Evolutionary conservation across 2,797 vertebrate species (phyloP).

Genomic region (Cyclura pinguis): DNA sequence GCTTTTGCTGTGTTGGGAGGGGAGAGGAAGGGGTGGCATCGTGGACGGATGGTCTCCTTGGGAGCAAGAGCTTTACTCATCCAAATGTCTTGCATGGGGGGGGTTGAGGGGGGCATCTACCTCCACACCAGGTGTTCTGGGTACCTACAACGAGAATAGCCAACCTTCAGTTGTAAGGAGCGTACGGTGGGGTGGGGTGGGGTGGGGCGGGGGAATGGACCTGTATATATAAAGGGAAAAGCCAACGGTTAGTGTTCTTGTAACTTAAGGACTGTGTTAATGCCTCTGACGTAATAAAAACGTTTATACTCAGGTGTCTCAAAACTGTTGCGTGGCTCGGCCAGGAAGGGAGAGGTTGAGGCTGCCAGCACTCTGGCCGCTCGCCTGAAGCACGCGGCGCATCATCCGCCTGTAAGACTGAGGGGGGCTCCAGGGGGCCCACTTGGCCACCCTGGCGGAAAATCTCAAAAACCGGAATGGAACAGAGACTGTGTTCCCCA

Average conservation of each 20-base stretch:
- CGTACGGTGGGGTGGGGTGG: background rate
- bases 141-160: no score
- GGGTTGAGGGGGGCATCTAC: background rate
- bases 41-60: no score
- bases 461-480: background rate
- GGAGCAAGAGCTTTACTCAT: no score
- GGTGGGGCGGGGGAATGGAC: background rate
- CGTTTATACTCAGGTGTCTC: slow-evolving; percentile 20
- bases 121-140: background rate
- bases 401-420: no score
- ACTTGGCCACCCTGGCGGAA: no score
- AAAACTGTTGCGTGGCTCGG: background rate
- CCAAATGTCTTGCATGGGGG: background rate
- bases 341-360: no score
- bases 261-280: slow-evolving; percentile 35
- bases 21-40: no score
- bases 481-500: background rate
- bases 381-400: background rate
- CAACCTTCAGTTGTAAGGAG: background rate
- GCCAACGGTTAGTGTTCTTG: slow-evolving; percentile 9
- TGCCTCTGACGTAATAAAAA: slow-evolving; percentile 51
- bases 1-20: background rate
- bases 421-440: background rate
- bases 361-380: background rate
- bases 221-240: background rate